Conservation (phyloP, 2,888 invertebrate genomes). For the Mesoligia furuncula region DNA sequence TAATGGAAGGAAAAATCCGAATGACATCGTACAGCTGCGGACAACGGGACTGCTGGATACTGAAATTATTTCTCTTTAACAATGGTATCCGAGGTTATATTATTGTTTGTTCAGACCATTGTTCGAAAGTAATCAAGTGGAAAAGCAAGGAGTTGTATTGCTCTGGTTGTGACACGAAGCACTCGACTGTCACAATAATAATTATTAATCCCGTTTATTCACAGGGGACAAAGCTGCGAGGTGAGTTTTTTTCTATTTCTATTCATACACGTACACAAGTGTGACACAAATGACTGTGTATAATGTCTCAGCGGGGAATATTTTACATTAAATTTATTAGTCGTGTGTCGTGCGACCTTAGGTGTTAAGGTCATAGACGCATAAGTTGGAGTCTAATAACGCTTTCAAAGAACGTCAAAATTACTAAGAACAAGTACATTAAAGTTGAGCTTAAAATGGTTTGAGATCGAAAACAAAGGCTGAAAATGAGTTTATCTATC, state of each 20-base stretch:
- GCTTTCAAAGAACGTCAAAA: constrained; percentile 29
- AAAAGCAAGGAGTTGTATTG: constrained; percentile 77
- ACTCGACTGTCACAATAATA: constrained; percentile 69
- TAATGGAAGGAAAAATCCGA: constrained; percentile 63
- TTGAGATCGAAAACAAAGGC: constrained; percentile 35
- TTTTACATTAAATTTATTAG: constrained; percentile 57
- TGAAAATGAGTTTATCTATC: constrained; percentile 56
- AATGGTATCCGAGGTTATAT: constrained; percentile 76
- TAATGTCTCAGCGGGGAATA: constrained; percentile 56
- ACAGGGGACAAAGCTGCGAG: constrained; percentile 57
- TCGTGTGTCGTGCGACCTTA: constrained; percentile 42
- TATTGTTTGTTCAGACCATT: constrained; percentile 79
- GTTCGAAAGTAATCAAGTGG: constrained; percentile 79
- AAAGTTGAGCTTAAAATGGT: constrained; percentile 46
- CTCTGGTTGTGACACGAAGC: constrained; percentile 71
- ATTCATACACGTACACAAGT: constrained; percentile 44
- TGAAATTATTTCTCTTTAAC: constrained; percentile 73
- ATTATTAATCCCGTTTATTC: constrained; percentile 69
- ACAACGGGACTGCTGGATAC: constrained; percentile 56
- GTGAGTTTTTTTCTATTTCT: constrained; percentile 50
- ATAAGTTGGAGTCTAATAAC: constrained; percentile 32
- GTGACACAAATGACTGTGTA: constrained; percentile 45
- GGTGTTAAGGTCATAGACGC: constrained; percentile 36
- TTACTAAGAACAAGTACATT: constrained; percentile 34
- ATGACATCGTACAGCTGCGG: constrained; percentile 60